Evolutionary conservation across 2,797 vertebrate genomes (phyloP), one percentile per base, ranked within the genome.

Genomic region (Paramormyrops hopkinsi): DNA sequence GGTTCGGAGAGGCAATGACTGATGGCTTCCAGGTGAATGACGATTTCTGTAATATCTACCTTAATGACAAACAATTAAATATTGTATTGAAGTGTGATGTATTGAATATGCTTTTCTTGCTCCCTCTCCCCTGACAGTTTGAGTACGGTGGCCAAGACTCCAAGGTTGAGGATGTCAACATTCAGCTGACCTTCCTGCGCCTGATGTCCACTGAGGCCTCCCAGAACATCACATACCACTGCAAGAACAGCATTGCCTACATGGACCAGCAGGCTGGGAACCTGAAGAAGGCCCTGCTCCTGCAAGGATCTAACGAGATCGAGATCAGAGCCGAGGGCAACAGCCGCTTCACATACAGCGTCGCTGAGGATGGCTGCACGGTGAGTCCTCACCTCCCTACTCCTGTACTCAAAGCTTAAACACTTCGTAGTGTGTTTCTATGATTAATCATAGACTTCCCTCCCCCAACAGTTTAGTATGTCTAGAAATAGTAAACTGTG

Each of bases 1-100:
- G 98, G 98, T 99, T 98, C 9, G 97, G 98, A 89, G 98, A 99
- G 95, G 93, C 96, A 22, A 99, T 99, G 98, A 96, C 90, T 2
- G 97, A 96, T 0, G 98, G 98, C 93, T 99, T 97, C 97, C 98
- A 97, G 97, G 98, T 99, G 91, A 92, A 88, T 1, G 19, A n/a
- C 14, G 41, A 82, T 44, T 82, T 82, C 76, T 44, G 2, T 46
- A 46, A 46, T 46, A 46, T n/a, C 8, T 8, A 79, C 37, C 41
- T 82, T 82, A 46, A 82, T 46, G 37, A 46, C 41, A 22, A 46
- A 82, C 19, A 46, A 44, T 46, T n/a, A 53, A 29, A 54, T 8
- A 25, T 29, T 25, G 29, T n/a, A 85, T 12, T 12, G 22, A 48
- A 44, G 9, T 85, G 22, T 29, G 22, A 85, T 25, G 48, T 51